Evolutionary conservation across 2,113 vertebrate genomes (phyloP), one percentile per base, ranked within the genome.

Genomic region (Archilochus colubris): DNA sequence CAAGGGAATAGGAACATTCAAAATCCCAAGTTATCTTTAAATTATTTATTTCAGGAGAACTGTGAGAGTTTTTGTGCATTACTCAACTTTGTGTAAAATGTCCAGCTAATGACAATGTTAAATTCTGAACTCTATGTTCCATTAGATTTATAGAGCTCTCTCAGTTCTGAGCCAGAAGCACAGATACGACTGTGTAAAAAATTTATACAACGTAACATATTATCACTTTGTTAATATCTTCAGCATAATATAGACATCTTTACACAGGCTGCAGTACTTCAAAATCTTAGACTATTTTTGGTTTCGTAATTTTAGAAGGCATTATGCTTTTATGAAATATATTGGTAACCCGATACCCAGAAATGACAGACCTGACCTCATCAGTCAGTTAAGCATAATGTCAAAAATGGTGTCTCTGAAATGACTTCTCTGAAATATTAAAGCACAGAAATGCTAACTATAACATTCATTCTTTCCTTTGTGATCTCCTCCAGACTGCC

Each of bases 161-260:
- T 90, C 85, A 88, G 48, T 81, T 95, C 79, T 81, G 82, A 95
- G 69, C 48, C 63, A 93, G 95, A 95, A 96, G 79, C 33, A 90
- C 44, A 94, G 92, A 94, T 89, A 94, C 59, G 88, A 91, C 80
- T 95, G 86, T 74, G 57, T 94, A 89, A 95, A 91, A 94, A 89
- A 92, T 88, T 92, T 76, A 95, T 95, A 25, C 67, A 95, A 75
- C 73, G 83, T 95, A 96, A 95, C 73, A 88, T 95, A 94, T 94
- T 68, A 95, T 95, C 91, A 96, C 95, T 96, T 93, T 86, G 61
- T 93, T 97, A 96, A 96, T 96, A 95, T 96, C 85, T 95, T 88
- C 82, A 68, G 36, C 40, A 90, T 92, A 82, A 81, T 88, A 81
- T 13, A 95, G 89, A 93, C 57, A 64, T 95, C 73, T 95, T 92